Percentiles rank a stretch among this genome's conserved stretches.
Evolutionary conservation across 2,797 vertebrate species (phyloP).

Genomic region (Ceryle rudis): DNA sequence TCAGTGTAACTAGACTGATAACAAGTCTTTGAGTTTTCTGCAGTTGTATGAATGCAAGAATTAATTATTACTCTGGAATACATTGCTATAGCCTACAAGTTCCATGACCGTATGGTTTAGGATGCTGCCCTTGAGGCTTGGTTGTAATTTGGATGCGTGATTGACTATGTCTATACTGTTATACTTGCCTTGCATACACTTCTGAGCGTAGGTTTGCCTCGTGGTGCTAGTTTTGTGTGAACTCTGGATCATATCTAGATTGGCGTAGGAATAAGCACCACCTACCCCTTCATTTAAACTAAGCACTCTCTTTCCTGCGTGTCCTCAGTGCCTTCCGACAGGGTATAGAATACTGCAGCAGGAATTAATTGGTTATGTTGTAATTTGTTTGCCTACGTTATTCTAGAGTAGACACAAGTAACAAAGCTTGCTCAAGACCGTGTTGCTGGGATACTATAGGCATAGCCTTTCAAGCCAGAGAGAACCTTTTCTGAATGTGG

Average conservation of each 20-base stretch:
- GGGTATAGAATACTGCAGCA: neutral
- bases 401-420: neutral
- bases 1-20: neutral
- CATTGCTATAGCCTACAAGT: neutral
- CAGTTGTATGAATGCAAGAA: neutral
- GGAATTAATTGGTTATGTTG: neutral
- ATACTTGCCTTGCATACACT: neutral
- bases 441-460: neutral
- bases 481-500: neutral
- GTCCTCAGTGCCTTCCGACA: neutral
- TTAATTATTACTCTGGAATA: neutral
- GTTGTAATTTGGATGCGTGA: neutral
- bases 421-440: neutral
- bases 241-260: neutral
- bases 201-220: neutral
- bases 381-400: neutral
- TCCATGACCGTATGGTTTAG: neutral
- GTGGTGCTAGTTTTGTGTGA: neutral
- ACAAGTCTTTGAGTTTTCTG: neutral
- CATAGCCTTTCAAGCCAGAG: neutral
- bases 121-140: neutral
- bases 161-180: neutral
- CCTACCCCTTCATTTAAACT: neutral
- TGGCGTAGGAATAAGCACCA: neutral
- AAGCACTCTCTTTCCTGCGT: neutral